Conservation (phyloP, 2,888 invertebrate species). For the Metacarcinus magister region DNA sequence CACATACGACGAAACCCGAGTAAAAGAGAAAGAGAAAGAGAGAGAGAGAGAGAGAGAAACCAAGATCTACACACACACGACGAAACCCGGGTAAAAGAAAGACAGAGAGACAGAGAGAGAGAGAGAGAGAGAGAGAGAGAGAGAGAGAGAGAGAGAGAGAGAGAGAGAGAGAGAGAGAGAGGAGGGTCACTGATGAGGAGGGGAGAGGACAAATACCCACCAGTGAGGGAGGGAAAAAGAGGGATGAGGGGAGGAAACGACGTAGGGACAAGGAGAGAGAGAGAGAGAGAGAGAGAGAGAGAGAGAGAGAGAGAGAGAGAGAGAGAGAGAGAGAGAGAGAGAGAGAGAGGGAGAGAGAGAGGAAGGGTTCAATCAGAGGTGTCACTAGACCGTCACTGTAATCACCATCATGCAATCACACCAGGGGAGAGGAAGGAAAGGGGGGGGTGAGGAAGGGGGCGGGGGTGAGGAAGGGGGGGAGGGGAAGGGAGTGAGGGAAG, state of each 20-base stretch:
- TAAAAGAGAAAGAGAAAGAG: conserved; percentile 55
- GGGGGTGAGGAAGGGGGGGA: not conserved
- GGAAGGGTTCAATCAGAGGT: not conserved
- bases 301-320: conserved; percentile 52
- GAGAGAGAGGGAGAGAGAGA: not conserved
- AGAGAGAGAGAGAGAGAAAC: conserved; percentile 63
- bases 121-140: conserved; percentile 58
- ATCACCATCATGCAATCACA: conserved; percentile 30
- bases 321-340: not conserved
- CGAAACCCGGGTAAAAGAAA: not conserved
- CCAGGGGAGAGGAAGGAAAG: not conserved
- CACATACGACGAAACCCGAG: not conserved
- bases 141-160: conserved; percentile 55
- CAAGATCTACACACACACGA: too few relatives aligned
- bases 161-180: conserved; percentile 59
- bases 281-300: conserved; percentile 17
- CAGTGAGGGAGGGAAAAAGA: conserved; percentile 23
- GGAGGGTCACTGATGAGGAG: not conserved
- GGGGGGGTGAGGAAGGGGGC: not conserved
- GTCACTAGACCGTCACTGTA: conserved; percentile 18
- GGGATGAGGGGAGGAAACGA: not conserved
- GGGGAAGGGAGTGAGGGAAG: not conserved
- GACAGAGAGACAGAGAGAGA: conserved; percentile 8
- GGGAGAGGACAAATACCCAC: not conserved
- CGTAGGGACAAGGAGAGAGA: not conserved